Conservation (phyloP, 30 jellyfish, hydroid and myxozoan species). For the Hydra vulgaris region DNA sequence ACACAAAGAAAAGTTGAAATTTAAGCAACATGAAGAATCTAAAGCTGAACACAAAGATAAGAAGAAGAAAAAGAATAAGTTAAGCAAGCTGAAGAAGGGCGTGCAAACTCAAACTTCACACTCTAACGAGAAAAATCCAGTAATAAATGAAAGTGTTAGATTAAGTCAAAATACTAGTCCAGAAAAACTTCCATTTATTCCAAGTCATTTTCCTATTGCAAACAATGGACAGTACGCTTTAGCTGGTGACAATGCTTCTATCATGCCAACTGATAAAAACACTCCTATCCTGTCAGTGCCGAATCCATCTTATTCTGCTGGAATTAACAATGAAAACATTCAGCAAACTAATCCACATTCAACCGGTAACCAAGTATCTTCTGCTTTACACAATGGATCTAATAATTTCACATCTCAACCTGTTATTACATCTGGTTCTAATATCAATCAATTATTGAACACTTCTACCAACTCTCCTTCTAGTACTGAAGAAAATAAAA, state of each 20-base stretch:
- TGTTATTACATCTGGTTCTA: background rate
- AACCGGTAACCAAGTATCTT: background rate
- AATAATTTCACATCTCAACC: background rate
- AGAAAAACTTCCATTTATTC: background rate
- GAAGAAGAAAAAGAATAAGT: constrained; percentile 30
- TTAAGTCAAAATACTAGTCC: background rate
- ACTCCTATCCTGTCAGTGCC: background rate
- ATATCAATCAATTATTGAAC: background rate
- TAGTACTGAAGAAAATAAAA: constrained; percentile 22
- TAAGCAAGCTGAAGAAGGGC: constrained; percentile 22
- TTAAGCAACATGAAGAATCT: constrained; percentile 8
- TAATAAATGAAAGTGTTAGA: background rate
- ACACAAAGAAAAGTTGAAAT: constrained; percentile 30
- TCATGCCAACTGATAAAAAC: no score
- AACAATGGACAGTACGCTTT: background rate
- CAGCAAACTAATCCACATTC: background rate
- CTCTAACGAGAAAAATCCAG: constrained; percentile 10
- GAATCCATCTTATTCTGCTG: background rate
- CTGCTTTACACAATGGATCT: background rate
- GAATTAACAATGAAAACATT: background rate
- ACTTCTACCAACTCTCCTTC: background rate
- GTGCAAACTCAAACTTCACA: constrained; percentile 10
- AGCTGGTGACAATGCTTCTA: background rate
- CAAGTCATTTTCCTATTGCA: background rate
- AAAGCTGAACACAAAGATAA: constrained; percentile 11